phyloP scores from a whole-genome alignment of 2,113 vertebrate species.

The Alectura lathami region DNA sequence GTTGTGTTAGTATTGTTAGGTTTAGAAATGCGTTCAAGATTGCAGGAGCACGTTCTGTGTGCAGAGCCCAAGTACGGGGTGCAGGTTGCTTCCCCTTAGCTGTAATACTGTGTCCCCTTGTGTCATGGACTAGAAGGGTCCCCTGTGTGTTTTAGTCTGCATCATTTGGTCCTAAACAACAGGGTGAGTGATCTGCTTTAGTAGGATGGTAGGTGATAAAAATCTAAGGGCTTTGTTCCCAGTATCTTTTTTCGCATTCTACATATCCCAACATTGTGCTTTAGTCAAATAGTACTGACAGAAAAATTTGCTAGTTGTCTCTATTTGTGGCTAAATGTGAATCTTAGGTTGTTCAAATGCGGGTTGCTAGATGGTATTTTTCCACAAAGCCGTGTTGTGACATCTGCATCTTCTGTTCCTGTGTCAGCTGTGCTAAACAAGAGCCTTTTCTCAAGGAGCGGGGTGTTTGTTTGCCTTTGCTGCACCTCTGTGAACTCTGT shows the following conservation, averaged over 20 bases:
- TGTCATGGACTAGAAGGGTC: not conserved
- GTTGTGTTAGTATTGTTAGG: not conserved
- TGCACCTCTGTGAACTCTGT: not conserved
- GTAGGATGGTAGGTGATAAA: not conserved
- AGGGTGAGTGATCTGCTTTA: not conserved
- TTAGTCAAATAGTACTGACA: not conserved
- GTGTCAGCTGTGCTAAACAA: not conserved
- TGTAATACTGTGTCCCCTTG: not conserved
- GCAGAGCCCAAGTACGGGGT: rapidly evolving
- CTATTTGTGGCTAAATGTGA: not conserved
- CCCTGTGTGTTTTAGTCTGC: not conserved
- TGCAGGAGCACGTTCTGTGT: not conserved
- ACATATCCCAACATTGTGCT: not conserved
- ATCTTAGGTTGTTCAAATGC: not conserved
- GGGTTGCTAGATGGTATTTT: not conserved
- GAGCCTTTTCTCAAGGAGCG: not conserved
- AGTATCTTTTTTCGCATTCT: not conserved
- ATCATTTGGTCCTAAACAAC: not conserved
- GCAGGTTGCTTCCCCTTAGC: not conserved
- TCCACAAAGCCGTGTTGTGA: not conserved
- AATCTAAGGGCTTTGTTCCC: not conserved
- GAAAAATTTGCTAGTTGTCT: not conserved
- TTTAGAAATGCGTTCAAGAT: not conserved
- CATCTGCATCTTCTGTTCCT: not conserved
- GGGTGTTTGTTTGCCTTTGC: not conserved